Conservation (phyloP, 2,113 vertebrate species). For the Tenrec ecaudatus region DNA sequence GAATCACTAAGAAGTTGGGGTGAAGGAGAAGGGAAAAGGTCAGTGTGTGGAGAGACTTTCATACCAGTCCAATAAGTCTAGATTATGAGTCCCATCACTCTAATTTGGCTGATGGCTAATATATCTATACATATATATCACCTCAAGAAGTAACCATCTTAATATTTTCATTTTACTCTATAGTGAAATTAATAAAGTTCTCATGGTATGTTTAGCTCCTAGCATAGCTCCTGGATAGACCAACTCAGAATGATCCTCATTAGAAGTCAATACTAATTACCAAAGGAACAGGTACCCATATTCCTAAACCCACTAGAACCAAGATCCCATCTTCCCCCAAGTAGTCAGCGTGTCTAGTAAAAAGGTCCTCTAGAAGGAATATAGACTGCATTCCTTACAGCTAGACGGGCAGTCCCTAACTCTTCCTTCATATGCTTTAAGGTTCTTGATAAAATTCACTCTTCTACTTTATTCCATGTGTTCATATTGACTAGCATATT, state of each 20-base stretch:
- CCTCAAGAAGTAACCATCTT: no score
- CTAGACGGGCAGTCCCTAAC: not conserved
- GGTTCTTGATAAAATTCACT: not conserved
- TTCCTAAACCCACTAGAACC: not conserved
- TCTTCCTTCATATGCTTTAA: not conserved
- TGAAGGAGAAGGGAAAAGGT: not conserved
- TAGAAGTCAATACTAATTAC: not conserved
- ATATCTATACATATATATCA: no score
- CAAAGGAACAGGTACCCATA: not conserved
- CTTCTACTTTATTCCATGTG: not conserved
- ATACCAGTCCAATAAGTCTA: not conserved
- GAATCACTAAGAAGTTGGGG: not conserved
- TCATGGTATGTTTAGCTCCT: no score
- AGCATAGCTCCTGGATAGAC: no score
- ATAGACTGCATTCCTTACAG: not conserved
- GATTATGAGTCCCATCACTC: no score
- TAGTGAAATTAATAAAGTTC: no score
- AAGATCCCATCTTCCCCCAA: not conserved
- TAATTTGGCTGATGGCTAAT: no score
- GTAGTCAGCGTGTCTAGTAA: not conserved
- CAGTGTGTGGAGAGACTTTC: no score
- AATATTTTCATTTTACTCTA: no score
- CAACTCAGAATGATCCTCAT: not conserved
- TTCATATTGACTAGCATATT: accelerated
- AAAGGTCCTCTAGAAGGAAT: not conserved